These are phyloP conservation scores for Pissodes strobi DNA, from an alignment of 1,140 invertebrate species.

Conservation along the genomic window DNA sequence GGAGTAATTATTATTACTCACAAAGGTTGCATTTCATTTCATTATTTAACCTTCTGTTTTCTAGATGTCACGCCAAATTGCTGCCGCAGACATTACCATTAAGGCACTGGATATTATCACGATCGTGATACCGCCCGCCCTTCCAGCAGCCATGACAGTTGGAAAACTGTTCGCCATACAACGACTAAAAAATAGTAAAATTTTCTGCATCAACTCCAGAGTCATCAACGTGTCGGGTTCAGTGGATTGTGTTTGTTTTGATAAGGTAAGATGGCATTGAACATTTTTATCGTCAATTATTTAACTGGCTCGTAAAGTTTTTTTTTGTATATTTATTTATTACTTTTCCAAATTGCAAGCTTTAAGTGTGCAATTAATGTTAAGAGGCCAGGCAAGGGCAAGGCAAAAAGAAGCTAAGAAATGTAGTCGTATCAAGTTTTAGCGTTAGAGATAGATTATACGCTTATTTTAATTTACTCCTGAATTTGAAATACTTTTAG, in stretches of 20 bases:
- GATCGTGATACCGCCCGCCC: slow-evolving; percentile 89
- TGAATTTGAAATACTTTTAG: no score
- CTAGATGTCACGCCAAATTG: slow-evolving; percentile 61
- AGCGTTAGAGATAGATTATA: no score
- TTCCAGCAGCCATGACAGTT: slow-evolving; percentile 92
- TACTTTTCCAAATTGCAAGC: neutral
- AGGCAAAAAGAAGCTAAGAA: no score
- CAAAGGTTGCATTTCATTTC: no score
- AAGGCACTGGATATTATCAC: slow-evolving; percentile 90
- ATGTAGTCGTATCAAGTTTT: no score
- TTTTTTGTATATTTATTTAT: neutral
- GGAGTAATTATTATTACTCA: no score
- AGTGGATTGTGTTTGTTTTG: slow-evolving; percentile 95
- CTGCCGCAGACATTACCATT: slow-evolving; percentile 67
- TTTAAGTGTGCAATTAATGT: no score
- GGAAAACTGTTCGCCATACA: slow-evolving; percentile 90
- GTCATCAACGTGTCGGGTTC: slow-evolving; percentile 95
- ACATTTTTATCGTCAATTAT: neutral
- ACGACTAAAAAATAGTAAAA: slow-evolving; percentile 75
- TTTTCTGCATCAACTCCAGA: slow-evolving; percentile 93
- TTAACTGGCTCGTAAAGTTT: neutral
- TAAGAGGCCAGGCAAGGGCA: no score
- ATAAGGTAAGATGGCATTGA: slow-evolving; percentile 75
- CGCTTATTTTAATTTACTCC: no score
- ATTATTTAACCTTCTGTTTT: no score